Conservation (phyloP, 2,113 vertebrate genomes). For the Patagioenas fasciata region DNA sequence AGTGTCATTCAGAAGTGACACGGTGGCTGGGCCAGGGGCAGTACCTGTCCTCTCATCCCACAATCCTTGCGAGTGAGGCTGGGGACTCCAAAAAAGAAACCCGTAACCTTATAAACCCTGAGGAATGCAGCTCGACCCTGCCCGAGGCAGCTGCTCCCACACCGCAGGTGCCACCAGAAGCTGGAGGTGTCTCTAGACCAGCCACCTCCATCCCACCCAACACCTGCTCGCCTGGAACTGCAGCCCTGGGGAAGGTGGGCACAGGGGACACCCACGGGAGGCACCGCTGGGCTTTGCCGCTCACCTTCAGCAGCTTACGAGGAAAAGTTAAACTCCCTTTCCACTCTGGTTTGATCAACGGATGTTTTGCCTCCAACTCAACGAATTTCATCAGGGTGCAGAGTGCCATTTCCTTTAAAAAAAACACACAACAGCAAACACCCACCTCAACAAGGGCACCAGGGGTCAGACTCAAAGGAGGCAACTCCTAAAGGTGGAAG, state of each 20-base stretch:
- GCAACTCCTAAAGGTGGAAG: background rate
- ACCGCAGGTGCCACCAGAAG: background rate
- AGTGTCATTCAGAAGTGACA: background rate
- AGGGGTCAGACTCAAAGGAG: background rate
- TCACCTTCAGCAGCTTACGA: conserved; percentile 80
- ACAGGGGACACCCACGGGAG: rapidly evolving
- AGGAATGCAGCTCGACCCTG: background rate
- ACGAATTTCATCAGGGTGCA: conserved; percentile 89
- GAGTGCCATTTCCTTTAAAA: conserved; percentile 80
- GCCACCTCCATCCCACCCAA: background rate
- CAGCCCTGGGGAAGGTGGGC: background rate
- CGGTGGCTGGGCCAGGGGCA: background rate
- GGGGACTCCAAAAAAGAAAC: background rate
- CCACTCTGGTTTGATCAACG: conserved; percentile 84
- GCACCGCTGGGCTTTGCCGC: background rate
- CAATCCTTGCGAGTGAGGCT: background rate
- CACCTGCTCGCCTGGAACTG: background rate
- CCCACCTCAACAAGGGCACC: background rate
- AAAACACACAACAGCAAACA: rapidly evolving
- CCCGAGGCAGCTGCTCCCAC: background rate
- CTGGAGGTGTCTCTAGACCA: rapidly evolving
- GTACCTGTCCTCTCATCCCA: background rate
- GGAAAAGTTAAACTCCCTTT: conserved; percentile 86
- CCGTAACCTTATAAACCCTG: background rate
- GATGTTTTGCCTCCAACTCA: conserved; percentile 79